Percentiles rank a stretch among this genome's conserved stretches.
Evolutionary conservation across 2,113 vertebrate genomes (phyloP).

Genomic region (Cyprinodon variegatus): DNA sequence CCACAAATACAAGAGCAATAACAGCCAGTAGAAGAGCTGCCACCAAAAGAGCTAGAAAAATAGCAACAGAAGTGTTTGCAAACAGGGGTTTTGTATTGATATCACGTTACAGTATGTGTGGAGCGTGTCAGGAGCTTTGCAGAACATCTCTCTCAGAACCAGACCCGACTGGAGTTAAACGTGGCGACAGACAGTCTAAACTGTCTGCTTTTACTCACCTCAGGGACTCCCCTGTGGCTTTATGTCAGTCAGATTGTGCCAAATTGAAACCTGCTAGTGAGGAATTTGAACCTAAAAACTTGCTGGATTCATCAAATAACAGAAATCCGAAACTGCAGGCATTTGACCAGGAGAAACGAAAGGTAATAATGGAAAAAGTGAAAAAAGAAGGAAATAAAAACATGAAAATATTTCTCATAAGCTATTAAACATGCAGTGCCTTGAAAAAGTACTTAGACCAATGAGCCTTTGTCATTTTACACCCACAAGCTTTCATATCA

Average conservation of each 20-base stretch:
- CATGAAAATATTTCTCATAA: neutral
- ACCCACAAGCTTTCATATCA: too few species aligned
- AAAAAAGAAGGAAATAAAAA: conserved; percentile 40
- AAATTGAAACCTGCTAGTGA: conserved; percentile 66
- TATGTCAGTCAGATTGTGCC: conserved; percentile 55
- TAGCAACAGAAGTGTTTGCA: conserved; percentile 18
- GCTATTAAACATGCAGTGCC: too few species aligned
- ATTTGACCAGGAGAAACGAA: conserved; percentile 45
- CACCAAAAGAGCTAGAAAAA: conserved; percentile 74
- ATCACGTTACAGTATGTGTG: neutral
- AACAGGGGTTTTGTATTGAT: conserved; percentile 7
- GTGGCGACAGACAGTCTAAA: conserved; percentile 37
- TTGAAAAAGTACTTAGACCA: too few species aligned
- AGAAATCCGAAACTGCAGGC: conserved; percentile 64
- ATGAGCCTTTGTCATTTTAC: too few species aligned
- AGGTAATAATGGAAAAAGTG: conserved; percentile 51
- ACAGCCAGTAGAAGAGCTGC: conserved; percentile 65
- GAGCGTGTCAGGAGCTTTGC: conserved; percentile 25
- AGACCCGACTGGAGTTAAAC: conserved; percentile 36
- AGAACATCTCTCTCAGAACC: conserved; percentile 24
- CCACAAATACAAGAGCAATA: conserved; percentile 46
- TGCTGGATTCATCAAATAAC: conserved; percentile 55
- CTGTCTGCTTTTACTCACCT: conserved; percentile 38
- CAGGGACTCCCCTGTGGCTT: conserved; percentile 43
- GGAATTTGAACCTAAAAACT: conserved; percentile 59